Evolutionary conservation across 1,140 invertebrate species (phyloP).

Genomic region (Tribolium castaneum): DNA sequence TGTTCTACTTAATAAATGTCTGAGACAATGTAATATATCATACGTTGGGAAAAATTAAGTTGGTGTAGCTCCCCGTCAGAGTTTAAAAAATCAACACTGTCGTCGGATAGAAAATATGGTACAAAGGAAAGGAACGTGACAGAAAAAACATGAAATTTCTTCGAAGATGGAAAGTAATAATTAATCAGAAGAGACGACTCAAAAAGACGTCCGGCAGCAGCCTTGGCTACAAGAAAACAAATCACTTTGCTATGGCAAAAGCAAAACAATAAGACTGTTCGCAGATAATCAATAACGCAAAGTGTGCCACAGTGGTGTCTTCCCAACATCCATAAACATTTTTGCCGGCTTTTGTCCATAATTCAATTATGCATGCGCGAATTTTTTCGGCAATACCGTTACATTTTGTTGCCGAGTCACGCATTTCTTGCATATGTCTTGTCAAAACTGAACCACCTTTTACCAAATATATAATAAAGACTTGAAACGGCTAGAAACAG

Average conservation of each 20-base stretch:
- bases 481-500: neutral
- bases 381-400: neutral
- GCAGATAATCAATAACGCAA: neutral
- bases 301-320: neutral
- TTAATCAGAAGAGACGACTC: neutral
- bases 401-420: conserved; percentile 6
- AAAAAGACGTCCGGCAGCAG: neutral
- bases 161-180: neutral
- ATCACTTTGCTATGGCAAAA: neutral
- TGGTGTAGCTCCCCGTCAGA: neutral
- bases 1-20: neutral
- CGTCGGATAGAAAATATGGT: neutral
- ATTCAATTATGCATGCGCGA: neutral
- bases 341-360: neutral
- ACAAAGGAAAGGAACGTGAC: neutral
- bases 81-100: neutral
- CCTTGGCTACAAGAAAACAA: neutral
- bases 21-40: neutral
- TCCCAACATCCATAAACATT: neutral
- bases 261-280: neutral
- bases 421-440: neutral
- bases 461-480: neutral
- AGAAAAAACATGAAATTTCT: neutral
- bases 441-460: conserved; percentile 8
- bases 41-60: neutral